Conservation (phyloP, 2,113 vertebrate species). For the Diphyllodes magnificus region DNA sequence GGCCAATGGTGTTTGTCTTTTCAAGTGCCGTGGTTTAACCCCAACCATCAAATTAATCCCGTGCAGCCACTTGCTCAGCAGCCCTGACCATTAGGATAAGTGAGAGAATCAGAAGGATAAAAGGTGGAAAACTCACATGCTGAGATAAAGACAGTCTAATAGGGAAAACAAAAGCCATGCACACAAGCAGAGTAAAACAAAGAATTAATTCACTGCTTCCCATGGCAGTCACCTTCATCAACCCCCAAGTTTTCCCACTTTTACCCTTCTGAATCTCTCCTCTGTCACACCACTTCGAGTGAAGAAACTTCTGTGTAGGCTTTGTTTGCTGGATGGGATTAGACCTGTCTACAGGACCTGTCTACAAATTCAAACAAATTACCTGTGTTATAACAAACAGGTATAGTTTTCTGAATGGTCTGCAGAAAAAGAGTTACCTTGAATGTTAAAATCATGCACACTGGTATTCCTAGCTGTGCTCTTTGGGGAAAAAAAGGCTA, state of each 20-base stretch:
- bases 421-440: not conserved
- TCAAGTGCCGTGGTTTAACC: not conserved
- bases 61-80: not conserved
- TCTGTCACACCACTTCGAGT: rapidly evolving
- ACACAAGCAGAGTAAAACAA: not conserved
- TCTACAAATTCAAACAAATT: not conserved
- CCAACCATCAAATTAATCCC: not conserved
- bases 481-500: not conserved
- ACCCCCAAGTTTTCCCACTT: not conserved
- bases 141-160: not conserved
- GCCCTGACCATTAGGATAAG: too few relatives aligned
- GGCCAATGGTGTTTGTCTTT: not conserved
- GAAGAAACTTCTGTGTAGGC: not conserved
- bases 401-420: not conserved
- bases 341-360: not conserved
- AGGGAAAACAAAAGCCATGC: not conserved
- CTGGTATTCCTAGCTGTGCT: not conserved
- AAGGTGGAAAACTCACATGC: not conserved
- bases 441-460: not conserved
- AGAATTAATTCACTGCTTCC: not conserved
- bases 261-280: not conserved
- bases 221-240: not conserved
- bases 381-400: not conserved
- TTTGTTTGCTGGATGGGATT: not conserved
- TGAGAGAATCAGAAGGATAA: not conserved